Evolutionary conservation across 1,140 invertebrate genomes (phyloP).

Genomic region (Akabosia matsudoensis): DNA sequence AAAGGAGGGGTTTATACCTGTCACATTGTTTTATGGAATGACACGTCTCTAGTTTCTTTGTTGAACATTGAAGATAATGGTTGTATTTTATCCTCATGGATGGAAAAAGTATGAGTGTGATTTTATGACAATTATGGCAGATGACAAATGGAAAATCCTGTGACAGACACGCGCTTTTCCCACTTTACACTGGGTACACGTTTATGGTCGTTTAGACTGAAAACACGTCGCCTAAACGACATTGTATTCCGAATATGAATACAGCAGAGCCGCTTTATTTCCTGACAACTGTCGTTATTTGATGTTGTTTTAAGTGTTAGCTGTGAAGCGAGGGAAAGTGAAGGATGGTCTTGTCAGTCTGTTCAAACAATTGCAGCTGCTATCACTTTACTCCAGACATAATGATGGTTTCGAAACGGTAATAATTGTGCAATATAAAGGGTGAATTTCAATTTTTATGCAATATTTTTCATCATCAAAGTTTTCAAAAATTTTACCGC

Average conservation of each 20-base stretch:
- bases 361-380: not conserved
- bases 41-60: not conserved
- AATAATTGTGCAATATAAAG: not conserved
- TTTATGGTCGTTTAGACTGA: not conserved
- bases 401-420: not conserved
- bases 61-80: not conserved
- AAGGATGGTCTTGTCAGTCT: not conserved
- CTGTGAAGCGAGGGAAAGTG: not conserved
- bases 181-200: not conserved
- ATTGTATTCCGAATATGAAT: too few species aligned
- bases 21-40: not conserved
- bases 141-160: constrained; percentile 11
- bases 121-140: constrained; percentile 9
- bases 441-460: too few species aligned
- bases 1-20: constrained; percentile 15
- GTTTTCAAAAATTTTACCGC: too few species aligned
- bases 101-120: not conserved
- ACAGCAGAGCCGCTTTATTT: too few species aligned
- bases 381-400: not conserved
- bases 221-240: not conserved
- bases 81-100: not conserved
- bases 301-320: not conserved
- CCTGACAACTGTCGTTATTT: too few species aligned
- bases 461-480: too few species aligned
- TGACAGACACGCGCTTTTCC: not conserved